These are phyloP conservation scores for Leucoraja erinaceus DNA, from an alignment of 2,113 vertebrate genomes.

Conservation along the genomic window DNA sequence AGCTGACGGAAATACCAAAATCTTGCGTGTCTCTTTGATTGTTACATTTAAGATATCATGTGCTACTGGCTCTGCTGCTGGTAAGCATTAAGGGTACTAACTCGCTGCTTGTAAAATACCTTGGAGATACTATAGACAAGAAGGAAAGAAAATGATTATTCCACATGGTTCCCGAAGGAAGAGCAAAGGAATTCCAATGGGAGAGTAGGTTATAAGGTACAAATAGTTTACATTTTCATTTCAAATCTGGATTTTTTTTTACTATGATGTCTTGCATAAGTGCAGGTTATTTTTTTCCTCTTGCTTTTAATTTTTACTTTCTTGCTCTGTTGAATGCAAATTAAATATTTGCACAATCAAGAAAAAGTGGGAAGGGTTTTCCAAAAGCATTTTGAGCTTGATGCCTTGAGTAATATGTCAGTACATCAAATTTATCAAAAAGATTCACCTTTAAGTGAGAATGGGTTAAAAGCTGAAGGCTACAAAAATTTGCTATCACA, in stretches of 20 bases:
- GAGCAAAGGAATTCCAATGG: neutral
- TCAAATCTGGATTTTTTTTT: neutral
- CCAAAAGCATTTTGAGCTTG: neutral
- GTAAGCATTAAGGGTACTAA: slow-evolving; percentile 83
- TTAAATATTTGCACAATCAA: neutral
- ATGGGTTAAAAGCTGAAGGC: neutral
- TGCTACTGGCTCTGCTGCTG: slow-evolving; percentile 88
- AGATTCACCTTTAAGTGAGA: neutral
- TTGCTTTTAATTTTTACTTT: neutral
- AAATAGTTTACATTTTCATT: slow-evolving; percentile 10
- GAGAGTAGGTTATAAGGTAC: neutral
- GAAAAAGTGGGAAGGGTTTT: neutral
- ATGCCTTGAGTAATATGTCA: neutral
- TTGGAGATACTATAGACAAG: slow-evolving; percentile 85
- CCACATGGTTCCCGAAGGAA: slow-evolving; percentile 80
- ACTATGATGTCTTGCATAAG: neutral
- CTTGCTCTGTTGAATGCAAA: neutral
- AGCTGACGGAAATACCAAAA: slow-evolving; percentile 84
- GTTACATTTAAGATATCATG: slow-evolving; percentile 98
- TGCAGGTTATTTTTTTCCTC: neutral
- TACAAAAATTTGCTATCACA: neutral
- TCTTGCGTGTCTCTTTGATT: slow-evolving; percentile 88
- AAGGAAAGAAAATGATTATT: slow-evolving; percentile 88
- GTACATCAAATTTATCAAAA: neutral
- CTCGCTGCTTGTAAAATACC: slow-evolving; percentile 84